These are phyloP conservation scores for Bufo bufo DNA, from an alignment of 2,113 vertebrate genomes.

Conservation along the genomic window DNA sequence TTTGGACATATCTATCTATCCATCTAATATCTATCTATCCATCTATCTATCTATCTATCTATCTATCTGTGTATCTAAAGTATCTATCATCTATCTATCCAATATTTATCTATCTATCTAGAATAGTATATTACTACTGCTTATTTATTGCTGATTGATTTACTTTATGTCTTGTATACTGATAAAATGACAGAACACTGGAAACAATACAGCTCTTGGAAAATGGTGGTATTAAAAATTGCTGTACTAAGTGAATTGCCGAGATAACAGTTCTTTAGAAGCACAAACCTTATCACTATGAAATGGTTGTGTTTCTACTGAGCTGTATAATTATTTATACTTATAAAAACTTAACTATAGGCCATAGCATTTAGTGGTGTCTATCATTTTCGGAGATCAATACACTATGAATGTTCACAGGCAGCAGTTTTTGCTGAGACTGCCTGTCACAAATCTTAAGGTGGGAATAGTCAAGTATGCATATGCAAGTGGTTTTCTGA, in stretches of 20 bases:
- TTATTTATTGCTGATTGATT: neutral
- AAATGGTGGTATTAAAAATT: neutral
- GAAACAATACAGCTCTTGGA: neutral
- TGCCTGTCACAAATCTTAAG: conserved; percentile 14
- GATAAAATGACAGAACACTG: neutral
- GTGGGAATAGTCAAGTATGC: neutral
- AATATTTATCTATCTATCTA: neutral
- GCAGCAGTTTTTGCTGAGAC: conserved; percentile 22
- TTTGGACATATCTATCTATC: no score
- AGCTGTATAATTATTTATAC: neutral
- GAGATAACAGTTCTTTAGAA: neutral
- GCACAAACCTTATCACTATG: neutral
- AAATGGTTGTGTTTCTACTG: neutral
- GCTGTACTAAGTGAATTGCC: neutral
- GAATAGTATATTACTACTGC: no score
- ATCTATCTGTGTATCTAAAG: no score
- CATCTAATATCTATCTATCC: no score
- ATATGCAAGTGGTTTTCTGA: neutral
- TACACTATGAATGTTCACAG: conserved; percentile 37
- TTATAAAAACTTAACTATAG: neutral
- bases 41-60: no score
- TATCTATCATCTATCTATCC: no score
- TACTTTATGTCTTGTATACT: neutral
- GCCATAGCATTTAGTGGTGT: conserved; percentile 12
- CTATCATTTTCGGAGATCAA: conserved; percentile 24